A percentile compares a stretch with the other conserved stretches of the same genome.
Evolutionary conservation across 2,888 invertebrate genomes (phyloP).

Genomic region (Drosophila greeni): DNA sequence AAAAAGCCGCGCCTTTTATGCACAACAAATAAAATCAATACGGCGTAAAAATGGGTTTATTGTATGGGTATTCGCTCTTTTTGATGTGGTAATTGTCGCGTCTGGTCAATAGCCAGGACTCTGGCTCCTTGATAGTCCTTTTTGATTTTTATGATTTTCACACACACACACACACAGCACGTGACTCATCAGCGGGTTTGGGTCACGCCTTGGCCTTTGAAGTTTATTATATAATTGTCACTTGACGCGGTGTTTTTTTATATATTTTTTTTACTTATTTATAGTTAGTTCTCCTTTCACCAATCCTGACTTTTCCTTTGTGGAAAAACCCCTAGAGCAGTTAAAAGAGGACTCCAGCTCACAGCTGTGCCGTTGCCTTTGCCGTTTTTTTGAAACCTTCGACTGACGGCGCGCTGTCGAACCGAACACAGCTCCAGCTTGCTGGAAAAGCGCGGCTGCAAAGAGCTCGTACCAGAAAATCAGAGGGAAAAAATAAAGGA

Average conservation of each 20-base stretch:
- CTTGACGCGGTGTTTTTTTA: constrained; percentile 1
- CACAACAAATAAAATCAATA: constrained; percentile 66
- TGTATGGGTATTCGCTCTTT: constrained; percentile 35
- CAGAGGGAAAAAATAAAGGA: constrained; percentile 1
- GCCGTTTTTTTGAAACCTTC: constrained; percentile 43
- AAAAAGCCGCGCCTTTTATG: constrained; percentile 44
- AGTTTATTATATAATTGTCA: constrained; percentile 61
- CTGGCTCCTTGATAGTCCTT: constrained; percentile 20
- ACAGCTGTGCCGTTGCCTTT: constrained; percentile 46
- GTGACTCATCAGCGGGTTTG: constrained; percentile 55
- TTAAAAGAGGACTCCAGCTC: constrained; percentile 12
- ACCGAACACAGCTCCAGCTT: constrained; percentile 12
- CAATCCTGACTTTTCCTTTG: background rate
- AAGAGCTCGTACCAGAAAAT: constrained; percentile 40
- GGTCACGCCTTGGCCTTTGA: constrained; percentile 30
- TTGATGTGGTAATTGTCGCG: constrained; percentile 59
- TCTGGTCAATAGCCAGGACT: constrained; percentile 44
- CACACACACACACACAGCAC: constrained; percentile 35
- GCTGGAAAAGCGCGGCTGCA: constrained; percentile 59
- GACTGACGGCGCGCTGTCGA: constrained; percentile 33
- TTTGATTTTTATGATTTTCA: constrained; percentile 26
- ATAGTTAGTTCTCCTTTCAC: background rate
- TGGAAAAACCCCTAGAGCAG: constrained; percentile 4
- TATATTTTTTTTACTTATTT: constrained; percentile 2
- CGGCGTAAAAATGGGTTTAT: constrained; percentile 60